Evolutionary conservation across 1,140 invertebrate genomes (phyloP), one percentile per base, ranked within the genome.

Genomic region (Macrotrachela quadricornifera): DNA sequence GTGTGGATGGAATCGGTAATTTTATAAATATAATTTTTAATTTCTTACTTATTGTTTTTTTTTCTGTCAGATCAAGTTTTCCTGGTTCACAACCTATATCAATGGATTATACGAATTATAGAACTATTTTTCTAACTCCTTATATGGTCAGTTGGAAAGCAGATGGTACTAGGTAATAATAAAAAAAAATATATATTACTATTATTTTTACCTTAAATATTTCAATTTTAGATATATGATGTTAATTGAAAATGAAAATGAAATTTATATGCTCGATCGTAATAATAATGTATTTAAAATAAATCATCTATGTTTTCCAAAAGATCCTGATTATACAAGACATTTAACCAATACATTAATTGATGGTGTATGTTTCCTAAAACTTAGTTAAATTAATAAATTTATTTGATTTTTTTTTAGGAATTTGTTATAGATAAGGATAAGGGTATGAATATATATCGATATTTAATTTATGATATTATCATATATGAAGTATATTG

Each of bases 101-200:
- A 0, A 92, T 97, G 87, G 80, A 86, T 62, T 66, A 71, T 4
- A 63, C 77, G 0, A 99, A 99, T 70, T 74, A 97, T 13, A 71
- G 67, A 44, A 73, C 80, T 11, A 67, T 99, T 1, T 69, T 75
- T 45, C 62, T 80, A 56, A 85, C 85, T 63, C 81, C 80, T 0
- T 97, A 97, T 63, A 79, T 79, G 63, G 91, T 97, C 6, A 96
- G 88, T 0, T 97, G 92, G 92, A 99, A 99, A 68, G 94, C 94
- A 14, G 94, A 99, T 71, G 94, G 94, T 21, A 86, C 81, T 14
- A 79, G 88, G 77, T 83, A 16, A 12, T 39, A 63, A 57, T 51
- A 57, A 51, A 14, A 18, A 21, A 43, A 17, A 17, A 37, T 14
- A 54, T 52, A 13, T 48, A 51, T 12, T 38, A 13, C 21, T 15